Evolutionary conservation across 1,140 invertebrate species (phyloP).

Genomic region (Drosophila biarmipes): DNA sequence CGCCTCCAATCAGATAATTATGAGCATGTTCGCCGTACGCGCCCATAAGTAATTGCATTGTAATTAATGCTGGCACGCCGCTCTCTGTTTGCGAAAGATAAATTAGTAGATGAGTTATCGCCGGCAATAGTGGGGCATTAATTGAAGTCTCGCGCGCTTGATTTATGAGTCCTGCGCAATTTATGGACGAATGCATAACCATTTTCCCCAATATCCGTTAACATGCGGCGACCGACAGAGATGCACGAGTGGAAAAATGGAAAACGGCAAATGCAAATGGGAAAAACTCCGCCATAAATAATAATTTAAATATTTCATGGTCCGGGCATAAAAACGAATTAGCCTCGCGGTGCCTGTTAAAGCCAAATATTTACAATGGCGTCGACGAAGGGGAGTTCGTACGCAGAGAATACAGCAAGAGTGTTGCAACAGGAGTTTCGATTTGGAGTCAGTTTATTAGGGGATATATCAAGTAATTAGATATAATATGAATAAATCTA

Average conservation of each 20-base stretch:
- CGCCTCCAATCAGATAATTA: constrained; percentile 64
- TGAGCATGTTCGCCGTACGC: constrained; percentile 41
- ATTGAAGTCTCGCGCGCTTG: constrained; percentile 73
- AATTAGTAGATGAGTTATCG: constrained; percentile 82
- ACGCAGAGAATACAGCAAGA: neutral
- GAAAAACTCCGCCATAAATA: constrained; percentile 73
- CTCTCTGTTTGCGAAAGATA: constrained; percentile 63
- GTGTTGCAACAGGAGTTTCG: neutral
- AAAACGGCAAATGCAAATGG: constrained; percentile 52
- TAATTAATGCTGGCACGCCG: constrained; percentile 71
- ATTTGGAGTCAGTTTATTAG: neutral
- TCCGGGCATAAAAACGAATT: constrained; percentile 70
- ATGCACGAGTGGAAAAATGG: constrained; percentile 30
- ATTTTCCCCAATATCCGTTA: constrained; percentile 62
- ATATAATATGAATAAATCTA: too few relatives aligned
- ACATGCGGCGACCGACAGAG: constrained; percentile 13
- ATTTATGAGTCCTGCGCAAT: constrained; percentile 66
- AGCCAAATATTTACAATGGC: constrained; percentile 58
- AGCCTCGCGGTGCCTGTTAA: constrained; percentile 55
- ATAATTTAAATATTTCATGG: constrained; percentile 75
- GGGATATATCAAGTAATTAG: too few relatives aligned
- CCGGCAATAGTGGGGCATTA: constrained; percentile 74
- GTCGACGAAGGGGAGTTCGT: neutral
- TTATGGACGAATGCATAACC: constrained; percentile 67
- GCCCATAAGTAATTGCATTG: constrained; percentile 74